phyloP scores from a whole-genome alignment of 2,888 invertebrate species.

The Drosophila putrida region DNA sequence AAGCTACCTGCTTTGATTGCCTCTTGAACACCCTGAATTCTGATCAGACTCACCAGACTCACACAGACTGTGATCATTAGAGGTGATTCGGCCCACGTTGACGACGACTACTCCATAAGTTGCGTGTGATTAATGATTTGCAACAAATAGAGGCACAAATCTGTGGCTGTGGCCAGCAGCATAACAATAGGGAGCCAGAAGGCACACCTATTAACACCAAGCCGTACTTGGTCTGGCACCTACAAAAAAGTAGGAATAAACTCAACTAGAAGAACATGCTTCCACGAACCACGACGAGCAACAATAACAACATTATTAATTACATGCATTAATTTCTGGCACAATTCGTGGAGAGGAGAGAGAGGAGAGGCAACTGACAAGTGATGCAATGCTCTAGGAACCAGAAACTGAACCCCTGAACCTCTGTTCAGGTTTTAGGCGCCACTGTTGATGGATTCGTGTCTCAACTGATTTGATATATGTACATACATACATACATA shows the following conservation, averaged over 20 bases:
- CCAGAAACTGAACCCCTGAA: conserved; percentile 14
- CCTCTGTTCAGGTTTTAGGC: conserved; percentile 64
- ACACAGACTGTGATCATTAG: conserved; percentile 51
- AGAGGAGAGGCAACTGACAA: conserved; percentile 55
- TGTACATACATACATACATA: too few species aligned
- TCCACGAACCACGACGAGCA: conserved; percentile 59
- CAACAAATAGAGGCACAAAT: conserved; percentile 67
- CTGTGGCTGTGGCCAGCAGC: conserved; percentile 63
- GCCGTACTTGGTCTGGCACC: conserved; percentile 54
- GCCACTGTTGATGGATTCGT: conserved; percentile 83
- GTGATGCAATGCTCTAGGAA: conserved; percentile 68
- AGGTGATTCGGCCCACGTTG: conserved; percentile 51
- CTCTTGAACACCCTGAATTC: conserved; percentile 18
- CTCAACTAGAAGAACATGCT: conserved; percentile 41
- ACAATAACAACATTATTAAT: conserved; percentile 69
- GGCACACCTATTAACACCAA: conserved; percentile 80
- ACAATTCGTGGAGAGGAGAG: conserved; percentile 36
- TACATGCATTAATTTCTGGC: conserved; percentile 78
- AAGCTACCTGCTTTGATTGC: conserved; percentile 65
- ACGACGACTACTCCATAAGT: conserved; percentile 64
- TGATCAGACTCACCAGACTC: conserved; percentile 11
- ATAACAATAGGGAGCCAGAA: conserved; percentile 70
- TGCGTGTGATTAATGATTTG: conserved; percentile 70
- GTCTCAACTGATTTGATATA: conserved; percentile 17
- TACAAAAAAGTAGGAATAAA: conserved; percentile 33